phyloP scores from a whole-genome alignment of 1,140 invertebrate genomes.

The Trichonephila clavipes region DNA sequence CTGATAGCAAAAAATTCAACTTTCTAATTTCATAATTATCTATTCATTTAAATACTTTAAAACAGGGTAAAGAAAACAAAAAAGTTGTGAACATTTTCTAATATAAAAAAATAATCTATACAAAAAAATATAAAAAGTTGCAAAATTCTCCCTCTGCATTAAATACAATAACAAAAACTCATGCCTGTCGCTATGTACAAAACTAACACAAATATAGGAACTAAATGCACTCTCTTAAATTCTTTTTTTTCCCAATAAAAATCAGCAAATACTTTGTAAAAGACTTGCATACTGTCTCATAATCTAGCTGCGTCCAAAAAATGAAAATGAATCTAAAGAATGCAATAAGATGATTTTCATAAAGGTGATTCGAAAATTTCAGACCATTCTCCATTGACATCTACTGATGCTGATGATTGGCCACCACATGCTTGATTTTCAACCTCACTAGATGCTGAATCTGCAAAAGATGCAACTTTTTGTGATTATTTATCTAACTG shows the following conservation, averaged over 20 bases:
- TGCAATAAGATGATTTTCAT: conserved; percentile 55
- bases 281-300: not conserved
- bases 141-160: not conserved
- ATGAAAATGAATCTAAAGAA: not conserved
- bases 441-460: not conserved
- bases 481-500: not conserved
- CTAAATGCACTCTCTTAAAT: conserved; percentile 11
- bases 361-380: conserved; percentile 72
- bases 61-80: too few relatives aligned
- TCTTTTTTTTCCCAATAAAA: not conserved
- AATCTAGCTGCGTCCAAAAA: not conserved
- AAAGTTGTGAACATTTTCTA: too few relatives aligned
- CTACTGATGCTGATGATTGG: not conserved
- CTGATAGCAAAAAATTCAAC: too few relatives aligned
- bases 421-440: not conserved
- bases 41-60: too few relatives aligned
- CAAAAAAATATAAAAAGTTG: too few relatives aligned
- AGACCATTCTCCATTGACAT: conserved; percentile 63
- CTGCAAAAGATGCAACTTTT: not conserved
- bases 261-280: not conserved
- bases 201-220: not conserved
- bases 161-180: not conserved
- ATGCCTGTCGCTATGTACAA: not conserved
- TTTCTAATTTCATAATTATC: too few relatives aligned
- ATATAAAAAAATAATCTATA: too few relatives aligned